Evolutionary conservation across 2,888 invertebrate genomes (phyloP), one percentile per base, ranked within the genome.

Genomic region (Acanthococcus lagerstroemiae): DNA sequence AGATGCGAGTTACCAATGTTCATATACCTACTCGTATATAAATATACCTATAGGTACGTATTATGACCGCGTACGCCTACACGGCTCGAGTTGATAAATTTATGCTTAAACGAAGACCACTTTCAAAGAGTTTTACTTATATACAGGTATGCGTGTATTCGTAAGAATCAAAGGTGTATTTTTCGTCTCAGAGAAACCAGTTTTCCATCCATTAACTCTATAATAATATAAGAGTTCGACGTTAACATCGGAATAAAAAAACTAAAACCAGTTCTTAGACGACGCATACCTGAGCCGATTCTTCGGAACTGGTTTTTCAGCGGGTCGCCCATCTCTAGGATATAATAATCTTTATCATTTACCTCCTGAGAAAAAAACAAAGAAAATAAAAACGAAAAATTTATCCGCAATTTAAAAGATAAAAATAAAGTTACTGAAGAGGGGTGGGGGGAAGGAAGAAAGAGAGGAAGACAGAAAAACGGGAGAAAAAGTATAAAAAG

Each of bases 191-290:
- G 52, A 30, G 50, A 61, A 61, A 61, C 61, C 61, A 61, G 61
- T 61, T 61, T 61, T 17, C 26, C 30, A 50, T 61, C 61, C 50
- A 52, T 54, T 52, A 61, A 61, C 24, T 61, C 24, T 60, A n/a
- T n/a, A n/a, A n/a, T n/a, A 60, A 61, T 61, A 61, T 61, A 61
- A 50, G 61, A 61, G 61, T 27, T 61, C 61, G 61, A 52, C 61
- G 24, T 61, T 52, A 26, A 30, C n/a, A 37, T 25, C 37, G 44
- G 61, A 61, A 61, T 52, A 37, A 54, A 37, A 61, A 48, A 50
- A 46, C 25, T 48, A 48, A 61, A 60, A 61, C 61, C 61, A 54
- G 61, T 61, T 61, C 37, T 61, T 24, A 52, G 54, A 52, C 61
- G 61, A 61, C 61, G 61, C 61, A 61, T 61, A 61, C 54, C 54